These are phyloP conservation scores for Acanthoscelides obtectus DNA, from an alignment of 2,888 invertebrate genomes.

Conservation along the genomic window DNA sequence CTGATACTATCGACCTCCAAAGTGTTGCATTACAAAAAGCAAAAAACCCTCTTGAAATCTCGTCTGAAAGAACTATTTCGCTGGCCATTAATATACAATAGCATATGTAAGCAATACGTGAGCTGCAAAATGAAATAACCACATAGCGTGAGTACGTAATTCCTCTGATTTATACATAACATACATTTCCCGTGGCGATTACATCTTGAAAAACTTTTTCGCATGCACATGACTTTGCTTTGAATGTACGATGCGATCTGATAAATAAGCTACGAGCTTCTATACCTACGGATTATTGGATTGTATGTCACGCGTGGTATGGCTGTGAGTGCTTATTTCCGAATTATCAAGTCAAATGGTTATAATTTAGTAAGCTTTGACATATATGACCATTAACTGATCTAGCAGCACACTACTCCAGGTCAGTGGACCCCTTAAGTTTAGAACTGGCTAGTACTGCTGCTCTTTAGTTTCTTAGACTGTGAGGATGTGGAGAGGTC, in stretches of 20 bases:
- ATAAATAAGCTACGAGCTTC: not conserved
- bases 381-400: too few species aligned
- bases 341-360: not conserved
- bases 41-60: too few species aligned
- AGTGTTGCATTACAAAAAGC: too few species aligned
- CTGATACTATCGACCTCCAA: too few species aligned
- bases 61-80: too few species aligned
- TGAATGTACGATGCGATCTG: not conserved
- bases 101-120: not conserved
- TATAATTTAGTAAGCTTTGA: not conserved
- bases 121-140: not conserved
- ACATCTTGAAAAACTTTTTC: not conserved
- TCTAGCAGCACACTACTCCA: too few species aligned
- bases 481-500: too few species aligned
- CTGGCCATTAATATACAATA: too few species aligned
- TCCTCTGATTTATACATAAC: not conserved
- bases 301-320: not conserved
- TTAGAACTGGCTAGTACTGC: too few species aligned
- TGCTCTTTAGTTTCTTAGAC: too few species aligned
- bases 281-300: not conserved
- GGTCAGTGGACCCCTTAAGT: too few species aligned
- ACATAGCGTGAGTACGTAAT: not conserved
- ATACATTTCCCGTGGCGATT: not conserved
- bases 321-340: not conserved
- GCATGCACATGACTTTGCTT: not conserved